Evolutionary conservation across 2,797 vertebrate genomes (phyloP).

Genomic region (Clamator glandarius): DNA sequence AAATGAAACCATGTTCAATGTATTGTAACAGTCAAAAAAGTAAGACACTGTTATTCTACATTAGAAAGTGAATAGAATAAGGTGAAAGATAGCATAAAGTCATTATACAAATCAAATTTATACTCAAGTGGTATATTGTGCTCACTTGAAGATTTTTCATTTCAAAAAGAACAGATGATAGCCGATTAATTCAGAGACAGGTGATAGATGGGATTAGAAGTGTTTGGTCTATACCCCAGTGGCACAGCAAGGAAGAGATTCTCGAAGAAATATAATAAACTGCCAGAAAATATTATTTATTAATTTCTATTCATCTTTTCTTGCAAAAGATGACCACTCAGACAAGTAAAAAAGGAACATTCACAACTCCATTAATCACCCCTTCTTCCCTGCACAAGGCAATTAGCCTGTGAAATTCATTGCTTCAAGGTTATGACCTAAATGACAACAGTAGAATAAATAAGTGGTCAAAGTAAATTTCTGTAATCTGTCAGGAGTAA

Average conservation of each 20-base stretch:
- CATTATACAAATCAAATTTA: background rate
- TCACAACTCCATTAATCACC: background rate
- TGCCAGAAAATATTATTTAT: background rate
- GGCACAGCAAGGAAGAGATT: background rate
- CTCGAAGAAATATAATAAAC: background rate
- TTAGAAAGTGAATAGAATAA: background rate
- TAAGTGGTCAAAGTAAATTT: background rate
- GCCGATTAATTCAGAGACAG: background rate
- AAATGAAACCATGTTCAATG: background rate
- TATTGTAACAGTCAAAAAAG: background rate
- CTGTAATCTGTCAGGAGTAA: background rate
- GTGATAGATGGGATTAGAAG: background rate
- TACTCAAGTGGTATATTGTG: background rate
- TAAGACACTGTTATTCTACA: background rate
- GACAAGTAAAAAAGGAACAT: background rate
- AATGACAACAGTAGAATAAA: background rate
- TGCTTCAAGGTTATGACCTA: background rate
- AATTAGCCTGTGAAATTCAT: background rate
- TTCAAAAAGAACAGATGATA: background rate
- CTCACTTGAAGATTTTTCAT: background rate
- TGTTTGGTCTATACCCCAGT: background rate
- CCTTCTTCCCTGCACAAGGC: background rate
- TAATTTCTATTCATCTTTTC: background rate
- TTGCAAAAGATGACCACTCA: background rate
- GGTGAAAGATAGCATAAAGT: background rate